Evolutionary conservation across 1,140 invertebrate species (phyloP), one percentile per base, ranked within the genome.

Genomic region (Carposina sasakii): DNA sequence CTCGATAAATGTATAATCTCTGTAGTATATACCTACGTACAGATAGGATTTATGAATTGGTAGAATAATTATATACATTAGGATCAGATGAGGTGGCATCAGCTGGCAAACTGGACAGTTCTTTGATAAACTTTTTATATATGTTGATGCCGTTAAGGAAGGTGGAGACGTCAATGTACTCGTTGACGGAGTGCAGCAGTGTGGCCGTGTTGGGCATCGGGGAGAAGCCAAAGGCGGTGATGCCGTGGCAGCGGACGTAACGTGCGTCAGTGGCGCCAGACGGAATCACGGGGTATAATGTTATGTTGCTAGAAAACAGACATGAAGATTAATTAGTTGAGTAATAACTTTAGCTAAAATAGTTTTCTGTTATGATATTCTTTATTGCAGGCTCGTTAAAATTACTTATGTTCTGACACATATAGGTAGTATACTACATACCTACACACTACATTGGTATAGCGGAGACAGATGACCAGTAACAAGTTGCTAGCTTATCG

Each of bases 241-340:
- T 44, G 1, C 59, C 57, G 9, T 51, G 40, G 2, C 34, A 40
- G 9, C 67, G 52, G 0, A 67, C 28, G 41, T 52, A 43, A 4
- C 65, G 40, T 13, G 63, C 60, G 40, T 71, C 67, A 12, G 62
- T 63, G 5, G 67, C 59, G 2, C 64, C 67, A 1, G 67, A 57
- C 1, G 59, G 57, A 2, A 66, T 42, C 2, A 54, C 17, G 0
- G 64, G 54, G 1, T 52, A 4, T 3, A 68, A 17, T 10, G 26
- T 30, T 13, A 59, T 13, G 10, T 39, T 48, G 10, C 64, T 67
- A 47, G 20, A 63, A 60, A 30, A 45, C 19, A 23, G 23, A 28
- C 1, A 28, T 2, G 13, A 22, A 5, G 8, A 37, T 3, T 6
- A 19, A 6, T 5, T 17, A 19, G 17, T 8, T 37, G 17, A 19